Evolutionary conservation across 2,888 invertebrate species (phyloP).

Genomic region (Gibbula magus): DNA sequence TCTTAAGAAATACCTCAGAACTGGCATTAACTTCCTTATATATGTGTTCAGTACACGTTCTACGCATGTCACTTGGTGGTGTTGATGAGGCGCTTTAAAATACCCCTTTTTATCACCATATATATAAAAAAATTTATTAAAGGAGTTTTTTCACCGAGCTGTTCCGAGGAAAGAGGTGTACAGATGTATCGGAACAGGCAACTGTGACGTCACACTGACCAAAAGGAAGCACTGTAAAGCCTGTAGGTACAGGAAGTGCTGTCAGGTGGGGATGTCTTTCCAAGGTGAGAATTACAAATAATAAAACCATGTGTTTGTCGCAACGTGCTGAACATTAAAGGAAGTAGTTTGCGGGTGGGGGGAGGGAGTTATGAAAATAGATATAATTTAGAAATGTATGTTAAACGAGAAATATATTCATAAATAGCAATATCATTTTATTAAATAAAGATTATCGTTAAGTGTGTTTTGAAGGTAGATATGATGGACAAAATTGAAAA

Average conservation of each 20-base stretch:
- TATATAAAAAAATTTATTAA: not conserved
- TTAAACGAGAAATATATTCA: no score
- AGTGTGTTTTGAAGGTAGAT: no score
- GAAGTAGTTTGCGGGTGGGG: not conserved
- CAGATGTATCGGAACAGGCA: conserved; percentile 58
- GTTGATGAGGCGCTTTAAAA: no score
- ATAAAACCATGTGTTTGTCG: not conserved
- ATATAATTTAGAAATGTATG: not conserved
- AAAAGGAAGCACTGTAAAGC: conserved; percentile 66
- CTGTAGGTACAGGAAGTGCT: conserved; percentile 70
- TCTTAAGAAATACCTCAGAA: no score
- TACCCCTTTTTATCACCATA: no score
- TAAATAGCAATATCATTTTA: no score
- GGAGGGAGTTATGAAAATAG: not conserved
- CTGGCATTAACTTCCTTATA: no score
- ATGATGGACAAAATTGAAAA: no score
- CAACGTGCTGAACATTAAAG: not conserved
- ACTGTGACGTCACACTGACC: conserved; percentile 58
- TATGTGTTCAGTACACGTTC: no score
- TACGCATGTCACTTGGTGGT: no score
- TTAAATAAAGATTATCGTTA: no score
- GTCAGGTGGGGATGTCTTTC: conserved; percentile 72
- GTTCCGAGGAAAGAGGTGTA: conserved; percentile 64
- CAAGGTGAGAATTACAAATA: conserved; percentile 55
- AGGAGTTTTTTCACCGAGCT: conserved; percentile 73